phyloP scores from a whole-genome alignment of 2,888 invertebrate species.

The Palloptera scutellata region DNA sequence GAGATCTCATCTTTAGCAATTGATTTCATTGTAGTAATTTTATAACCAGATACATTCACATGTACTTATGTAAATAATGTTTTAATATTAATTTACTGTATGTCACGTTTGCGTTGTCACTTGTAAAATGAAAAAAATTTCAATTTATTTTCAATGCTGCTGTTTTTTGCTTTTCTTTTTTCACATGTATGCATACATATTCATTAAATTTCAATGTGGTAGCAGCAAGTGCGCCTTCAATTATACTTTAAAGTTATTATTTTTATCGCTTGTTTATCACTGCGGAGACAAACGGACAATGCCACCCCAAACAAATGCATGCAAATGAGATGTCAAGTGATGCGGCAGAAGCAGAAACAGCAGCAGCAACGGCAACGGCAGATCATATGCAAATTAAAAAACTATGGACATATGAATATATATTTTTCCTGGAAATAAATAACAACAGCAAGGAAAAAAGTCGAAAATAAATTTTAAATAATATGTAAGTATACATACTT shows the following conservation, averaged over 20 bases:
- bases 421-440: background rate
- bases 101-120: conserved; percentile 31
- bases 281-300: conserved; percentile 33
- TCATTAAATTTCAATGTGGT: background rate
- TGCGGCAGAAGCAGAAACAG: background rate
- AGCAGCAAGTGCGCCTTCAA: background rate
- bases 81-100: conserved; percentile 32
- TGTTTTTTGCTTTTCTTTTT: background rate
- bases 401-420: background rate
- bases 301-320: background rate
- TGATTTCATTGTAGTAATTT: too few relatives aligned
- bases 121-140: conserved; percentile 30
- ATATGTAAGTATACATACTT: background rate
- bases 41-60: too few relatives aligned
- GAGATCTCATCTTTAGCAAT: too few relatives aligned
- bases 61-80: background rate
- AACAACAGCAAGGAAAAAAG: background rate
- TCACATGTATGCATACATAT: background rate
- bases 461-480: background rate
- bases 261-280: conserved; percentile 53
- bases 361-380: too few relatives aligned
- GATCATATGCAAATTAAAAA: conserved; percentile 7
- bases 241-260: conserved; percentile 41
- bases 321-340: conserved; percentile 13
- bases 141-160: conserved; percentile 25